These are phyloP conservation scores for Lasioglossum zephyrum DNA, from an alignment of 2,888 invertebrate genomes.

Conservation along the genomic window DNA sequence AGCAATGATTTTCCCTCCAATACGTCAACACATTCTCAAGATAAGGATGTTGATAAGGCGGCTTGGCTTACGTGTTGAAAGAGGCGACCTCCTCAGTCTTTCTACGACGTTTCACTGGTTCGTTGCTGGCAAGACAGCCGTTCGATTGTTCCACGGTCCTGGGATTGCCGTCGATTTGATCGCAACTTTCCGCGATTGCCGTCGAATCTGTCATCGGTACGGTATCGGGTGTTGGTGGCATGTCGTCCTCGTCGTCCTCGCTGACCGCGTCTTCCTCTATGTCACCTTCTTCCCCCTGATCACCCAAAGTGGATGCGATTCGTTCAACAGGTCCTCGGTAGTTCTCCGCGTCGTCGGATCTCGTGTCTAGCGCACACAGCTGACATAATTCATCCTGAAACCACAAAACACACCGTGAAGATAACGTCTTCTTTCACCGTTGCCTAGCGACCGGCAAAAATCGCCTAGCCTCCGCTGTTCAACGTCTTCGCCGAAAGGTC, in stretches of 20 bases:
- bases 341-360: slow-evolving; percentile 66
- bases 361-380: slow-evolving; percentile 81
- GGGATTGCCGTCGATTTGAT: slow-evolving; percentile 77
- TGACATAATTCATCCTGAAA: slow-evolving; percentile 82
- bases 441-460: neutral
- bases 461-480: too few relatives aligned
- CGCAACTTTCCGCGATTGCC: slow-evolving; percentile 73
- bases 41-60: slow-evolving; percentile 42
- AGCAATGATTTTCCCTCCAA: neutral
- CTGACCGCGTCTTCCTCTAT: slow-evolving; percentile 75
- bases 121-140: slow-evolving; percentile 43
- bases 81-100: slow-evolving; percentile 74
- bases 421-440: neutral
- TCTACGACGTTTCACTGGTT: slow-evolving; percentile 72
- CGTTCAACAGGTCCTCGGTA: slow-evolving; percentile 55
- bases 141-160: slow-evolving; percentile 59
- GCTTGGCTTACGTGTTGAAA: slow-evolving; percentile 79
- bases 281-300: slow-evolving; percentile 79
- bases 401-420: neutral
- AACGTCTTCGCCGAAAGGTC: neutral
- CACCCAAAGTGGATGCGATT: slow-evolving; percentile 65
- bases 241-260: slow-evolving; percentile 77
- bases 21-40: slow-evolving; percentile 10
- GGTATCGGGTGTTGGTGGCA: slow-evolving; percentile 81
- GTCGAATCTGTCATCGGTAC: slow-evolving; percentile 75